phyloP scores from a whole-genome alignment of 1,140 invertebrate genomes.

The Bombyx mandarina region DNA sequence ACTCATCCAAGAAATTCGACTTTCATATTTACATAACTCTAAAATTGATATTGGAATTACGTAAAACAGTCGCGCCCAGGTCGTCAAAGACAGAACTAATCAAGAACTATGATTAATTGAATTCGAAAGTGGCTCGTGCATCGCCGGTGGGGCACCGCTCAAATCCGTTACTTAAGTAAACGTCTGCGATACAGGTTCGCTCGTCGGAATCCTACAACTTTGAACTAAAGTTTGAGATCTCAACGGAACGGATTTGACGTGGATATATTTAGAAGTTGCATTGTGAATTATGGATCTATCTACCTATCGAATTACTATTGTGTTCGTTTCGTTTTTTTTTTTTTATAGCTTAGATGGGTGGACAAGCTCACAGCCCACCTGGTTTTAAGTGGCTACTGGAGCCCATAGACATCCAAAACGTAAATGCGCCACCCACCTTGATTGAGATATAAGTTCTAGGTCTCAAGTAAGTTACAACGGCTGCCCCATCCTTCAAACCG shows the following conservation, averaged over 20 bases:
- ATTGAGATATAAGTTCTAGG: too few species aligned
- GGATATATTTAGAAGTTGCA: not conserved
- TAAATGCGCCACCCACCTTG: too few species aligned
- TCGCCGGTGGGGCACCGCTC: conserved; percentile 24
- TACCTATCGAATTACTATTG: not conserved
- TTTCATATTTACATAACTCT: too few species aligned
- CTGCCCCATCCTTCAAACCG: too few species aligned
- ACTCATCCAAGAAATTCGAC: too few species aligned
- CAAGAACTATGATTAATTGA: conserved; percentile 66
- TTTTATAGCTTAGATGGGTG: too few species aligned
- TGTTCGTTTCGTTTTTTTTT: too few species aligned
- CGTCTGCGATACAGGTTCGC: conserved; percentile 26
- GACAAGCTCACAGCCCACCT: too few species aligned
- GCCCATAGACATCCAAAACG: too few species aligned
- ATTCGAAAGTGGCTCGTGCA: conserved; percentile 55
- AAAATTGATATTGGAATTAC: conserved; percentile 15
- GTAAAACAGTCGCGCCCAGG: conserved; percentile 53
- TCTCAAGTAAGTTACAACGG: too few species aligned
- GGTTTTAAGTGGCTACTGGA: too few species aligned
- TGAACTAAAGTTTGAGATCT: conserved; percentile 24
- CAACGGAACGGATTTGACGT: conserved; percentile 27
- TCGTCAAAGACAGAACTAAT: conserved; percentile 64
- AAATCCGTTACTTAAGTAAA: conserved; percentile 56
- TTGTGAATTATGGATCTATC: conserved; percentile 1
- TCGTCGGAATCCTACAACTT: conserved; percentile 34